Evolutionary conservation across 2,888 invertebrate species (phyloP).

Genomic region (Dolichopus griseipennis): DNA sequence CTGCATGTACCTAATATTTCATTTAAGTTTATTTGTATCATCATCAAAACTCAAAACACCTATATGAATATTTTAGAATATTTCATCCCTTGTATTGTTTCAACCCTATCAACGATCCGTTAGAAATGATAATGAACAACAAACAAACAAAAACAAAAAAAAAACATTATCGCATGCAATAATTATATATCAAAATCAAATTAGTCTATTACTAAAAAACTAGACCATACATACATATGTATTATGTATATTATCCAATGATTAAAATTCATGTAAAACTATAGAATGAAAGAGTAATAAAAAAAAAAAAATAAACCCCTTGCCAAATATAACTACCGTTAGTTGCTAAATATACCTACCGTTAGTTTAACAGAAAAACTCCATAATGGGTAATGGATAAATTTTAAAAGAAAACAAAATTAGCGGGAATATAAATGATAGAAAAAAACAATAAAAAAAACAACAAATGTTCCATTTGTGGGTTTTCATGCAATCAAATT

Average conservation of each 20-base stretch:
- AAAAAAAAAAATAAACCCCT: no score
- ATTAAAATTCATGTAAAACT: background rate
- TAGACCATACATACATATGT: background rate
- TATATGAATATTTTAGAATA: no score
- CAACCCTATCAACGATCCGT: no score
- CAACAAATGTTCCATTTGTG: background rate
- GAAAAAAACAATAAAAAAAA: no score
- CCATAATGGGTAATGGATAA: background rate
- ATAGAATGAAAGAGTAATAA: background rate
- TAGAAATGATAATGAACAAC: no score
- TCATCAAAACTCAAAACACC: no score
- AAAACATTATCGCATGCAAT: background rate
- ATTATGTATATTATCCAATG: background rate
- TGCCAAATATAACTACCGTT: background rate
- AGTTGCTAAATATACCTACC: background rate
- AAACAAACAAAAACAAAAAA: no score
- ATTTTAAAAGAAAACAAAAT: background rate
- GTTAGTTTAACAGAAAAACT: background rate
- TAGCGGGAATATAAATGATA: background rate
- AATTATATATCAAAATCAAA: background rate
- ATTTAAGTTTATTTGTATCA: no score
- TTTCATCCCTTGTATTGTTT: no score
- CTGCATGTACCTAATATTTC: no score
- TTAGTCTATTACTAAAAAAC: background rate
- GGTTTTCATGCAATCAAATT: conserved; percentile 4